phyloP scores from a whole-genome alignment of 1,140 invertebrate genomes.

The Calycopis cecrops region DNA sequence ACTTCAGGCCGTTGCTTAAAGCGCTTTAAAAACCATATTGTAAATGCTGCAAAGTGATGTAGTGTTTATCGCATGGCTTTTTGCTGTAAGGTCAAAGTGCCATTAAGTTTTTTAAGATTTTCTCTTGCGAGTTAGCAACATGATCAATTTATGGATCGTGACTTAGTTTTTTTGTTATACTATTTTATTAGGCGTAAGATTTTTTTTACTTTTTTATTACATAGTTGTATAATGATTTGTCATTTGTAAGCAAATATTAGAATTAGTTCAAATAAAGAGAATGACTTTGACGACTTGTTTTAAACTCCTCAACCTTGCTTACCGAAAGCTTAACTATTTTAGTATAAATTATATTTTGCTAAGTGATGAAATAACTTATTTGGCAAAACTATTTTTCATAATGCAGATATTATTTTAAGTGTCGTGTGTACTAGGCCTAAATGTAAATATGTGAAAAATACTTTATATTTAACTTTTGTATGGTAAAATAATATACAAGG shows the following conservation, averaged over 20 bases:
- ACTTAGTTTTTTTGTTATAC: slow-evolving; percentile 8
- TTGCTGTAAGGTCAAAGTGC: slow-evolving; percentile 36
- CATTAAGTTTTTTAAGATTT: slow-evolving; percentile 32
- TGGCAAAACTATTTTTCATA: slow-evolving; percentile 24
- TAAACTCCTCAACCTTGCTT: slow-evolving; percentile 16
- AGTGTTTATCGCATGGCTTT: slow-evolving; percentile 36
- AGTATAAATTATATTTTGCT: slow-evolving; percentile 20
- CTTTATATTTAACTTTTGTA: slow-evolving; percentile 27
- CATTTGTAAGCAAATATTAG: slow-evolving; percentile 17
- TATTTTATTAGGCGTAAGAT: slow-evolving; percentile 30
- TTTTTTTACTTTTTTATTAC: slow-evolving; percentile 34
- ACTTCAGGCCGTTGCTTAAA: not conserved
- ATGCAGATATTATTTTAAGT: slow-evolving; percentile 18
- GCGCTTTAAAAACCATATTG: not conserved
- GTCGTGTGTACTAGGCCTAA: slow-evolving; percentile 33
- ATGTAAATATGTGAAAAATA: slow-evolving; percentile 38
- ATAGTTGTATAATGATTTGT: slow-evolving; percentile 13
- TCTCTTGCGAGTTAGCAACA: slow-evolving; percentile 16
- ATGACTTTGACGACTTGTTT: slow-evolving; percentile 17
- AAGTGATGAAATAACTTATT: slow-evolving; percentile 14
- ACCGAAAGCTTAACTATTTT: slow-evolving; percentile 13
- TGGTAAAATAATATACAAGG: slow-evolving; percentile 50
- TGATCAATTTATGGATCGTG: slow-evolving; percentile 4
- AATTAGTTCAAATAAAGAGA: slow-evolving; percentile 26
- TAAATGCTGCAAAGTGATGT: not conserved